phyloP scores from a whole-genome alignment of 30 jellyfish, hydroid and myxozoan species.

The Mastigias papua region DNA sequence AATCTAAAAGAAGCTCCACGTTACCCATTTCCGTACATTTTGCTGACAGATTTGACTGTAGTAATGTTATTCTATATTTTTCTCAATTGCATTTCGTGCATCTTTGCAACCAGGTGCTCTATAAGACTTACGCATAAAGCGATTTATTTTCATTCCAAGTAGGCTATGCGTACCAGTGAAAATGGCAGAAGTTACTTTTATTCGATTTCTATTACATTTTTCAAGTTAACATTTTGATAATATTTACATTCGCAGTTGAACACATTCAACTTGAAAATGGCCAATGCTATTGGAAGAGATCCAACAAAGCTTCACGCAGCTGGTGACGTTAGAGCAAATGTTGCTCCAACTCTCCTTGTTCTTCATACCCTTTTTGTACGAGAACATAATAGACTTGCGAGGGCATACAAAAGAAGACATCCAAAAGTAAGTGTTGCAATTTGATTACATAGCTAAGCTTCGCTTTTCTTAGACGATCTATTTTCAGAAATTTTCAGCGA shows the following conservation, averaged over 20 bases:
- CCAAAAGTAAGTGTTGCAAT: not conserved
- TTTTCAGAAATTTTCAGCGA: too few relatives aligned
- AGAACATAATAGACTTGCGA: conserved; percentile 80
- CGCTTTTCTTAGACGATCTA: too few relatives aligned
- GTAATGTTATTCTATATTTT: too few relatives aligned
- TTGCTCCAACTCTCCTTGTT: conserved; percentile 82
- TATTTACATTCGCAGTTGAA: conserved; percentile 33
- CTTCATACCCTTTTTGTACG: conserved; percentile 81
- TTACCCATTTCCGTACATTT: too few relatives aligned
- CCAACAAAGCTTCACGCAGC: conserved; percentile 72
- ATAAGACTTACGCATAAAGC: too few relatives aligned
- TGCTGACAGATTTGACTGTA: too few relatives aligned
- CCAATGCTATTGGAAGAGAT: conserved; percentile 80
- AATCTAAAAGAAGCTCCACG: not conserved
- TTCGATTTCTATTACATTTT: not conserved
- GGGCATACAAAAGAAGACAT: not conserved
- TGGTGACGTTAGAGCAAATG: conserved; percentile 91
- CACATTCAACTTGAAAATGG: conserved; percentile 63
- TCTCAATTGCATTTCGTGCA: too few relatives aligned
- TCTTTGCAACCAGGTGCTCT: too few relatives aligned
- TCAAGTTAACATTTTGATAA: too few relatives aligned
- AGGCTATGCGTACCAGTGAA: not conserved
- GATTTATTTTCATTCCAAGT: too few relatives aligned
- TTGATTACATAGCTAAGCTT: too few relatives aligned
- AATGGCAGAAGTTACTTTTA: not conserved